Base-by-base conservation (phyloP, 2,797 vertebrate genomes). In the Hafferia zeledoni region DNA sequence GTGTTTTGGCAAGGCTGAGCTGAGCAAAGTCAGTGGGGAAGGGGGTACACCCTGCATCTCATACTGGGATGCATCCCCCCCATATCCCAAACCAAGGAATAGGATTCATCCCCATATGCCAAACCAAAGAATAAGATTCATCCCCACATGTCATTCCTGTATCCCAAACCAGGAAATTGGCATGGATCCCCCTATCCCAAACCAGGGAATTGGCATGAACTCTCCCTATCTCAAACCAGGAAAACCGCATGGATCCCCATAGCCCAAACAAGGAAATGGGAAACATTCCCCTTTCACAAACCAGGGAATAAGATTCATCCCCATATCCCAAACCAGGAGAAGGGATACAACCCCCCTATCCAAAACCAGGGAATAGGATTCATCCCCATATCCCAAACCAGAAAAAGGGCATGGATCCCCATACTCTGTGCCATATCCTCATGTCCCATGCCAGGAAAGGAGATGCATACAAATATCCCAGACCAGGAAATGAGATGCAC, bases 331-430 rank as follows among this genome's bases (percentile, higher is more conserved):
- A 50, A 70, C 25, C 5, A 17, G 22, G n/a, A 65, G 81, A 63
- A 0, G 1, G 33, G 12, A 4, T 17, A 6, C 13, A 35, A 25
- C 37, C 19, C 33, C 33, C 20, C 10, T 9, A 16, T 47, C 5
- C 49, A 22, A 37, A 28, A 27, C 17, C 11, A 20, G 53, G 25
- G 41, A 74, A 43, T 6, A 5, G 3, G 4, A 4, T 9, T 25
- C 2, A 37, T 6, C 37, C 37, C 17, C 8, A 3, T 16, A 13
- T 16, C 43, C 63, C 22, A 37, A 3, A 10, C 17, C 2, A 8
- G 28, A 25, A 19, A 68, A 55, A 2, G 4, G 39, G 8, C 41
- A 18, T 18, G 2, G 12, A 47, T 30, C 33, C 13, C 9, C 5
- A 6, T 14, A 19, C 12, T 28, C 37, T 35, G 41, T 30, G n/a